Evolutionary conservation across 2,888 invertebrate genomes (phyloP), one percentile per base, ranked within the genome.

Genomic region (Drosophila emarginata): DNA sequence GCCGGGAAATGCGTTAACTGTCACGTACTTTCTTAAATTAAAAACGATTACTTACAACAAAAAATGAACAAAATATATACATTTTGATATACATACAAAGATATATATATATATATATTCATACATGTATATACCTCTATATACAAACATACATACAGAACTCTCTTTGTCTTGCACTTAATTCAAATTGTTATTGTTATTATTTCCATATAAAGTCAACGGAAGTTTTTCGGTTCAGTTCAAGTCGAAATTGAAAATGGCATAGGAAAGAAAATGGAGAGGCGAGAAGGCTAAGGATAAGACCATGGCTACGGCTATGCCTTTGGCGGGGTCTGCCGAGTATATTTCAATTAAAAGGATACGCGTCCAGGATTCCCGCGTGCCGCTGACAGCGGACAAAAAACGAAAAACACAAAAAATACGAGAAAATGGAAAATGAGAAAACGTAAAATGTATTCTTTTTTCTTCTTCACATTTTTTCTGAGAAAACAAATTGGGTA

Each of bases 141-240:
- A 11, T 45, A 18, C 4, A 45, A 18, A 15, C 21, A 11, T 18
- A 12, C 14, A 21, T 56, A 37, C 12, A n/a, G n/a, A 4, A 15
- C 28, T 51, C 6, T 14, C 5, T 77, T 51, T 50, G 59, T 72
- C 73, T 72, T 87, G 67, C 82, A 87, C 87, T 82, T 79, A 75
- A 82, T 82, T 82, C 85, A 81, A 82, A 82, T 79, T 85, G 82
- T 82, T 82, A 82, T 87, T 87, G 82, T 82, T 82, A 85, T 87
- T 82, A 74, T 82, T 77, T 77, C 85, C 79, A 68, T 87, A 85
- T 79, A 81, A 79, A 87, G 87, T 79, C 85, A 45, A 45, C 45
- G 45, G 9, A 45, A 45, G 45, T 45, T 45, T 65, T 28, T 4
- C 59, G 66, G 51, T 36, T 53, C 61, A 69, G 51, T 36, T 53